Conservation (phyloP, 2,888 invertebrate genomes). For the Spodoptera exigua region DNA sequence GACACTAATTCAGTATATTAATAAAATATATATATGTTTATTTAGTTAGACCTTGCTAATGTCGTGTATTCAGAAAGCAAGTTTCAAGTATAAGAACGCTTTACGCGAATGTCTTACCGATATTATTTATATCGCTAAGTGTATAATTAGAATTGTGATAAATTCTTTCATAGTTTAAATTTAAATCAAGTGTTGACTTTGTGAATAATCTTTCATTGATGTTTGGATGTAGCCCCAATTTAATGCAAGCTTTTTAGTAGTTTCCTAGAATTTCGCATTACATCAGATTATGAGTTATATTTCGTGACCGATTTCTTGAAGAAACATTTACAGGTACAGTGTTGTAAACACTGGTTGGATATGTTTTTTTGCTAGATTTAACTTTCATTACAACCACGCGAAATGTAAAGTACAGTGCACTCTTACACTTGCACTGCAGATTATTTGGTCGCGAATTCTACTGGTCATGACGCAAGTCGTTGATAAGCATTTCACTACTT, state of each 20-base stretch:
- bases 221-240: slow-evolving; percentile 52
- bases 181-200: slow-evolving; percentile 40
- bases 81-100: slow-evolving; percentile 46
- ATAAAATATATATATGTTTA: slow-evolving; percentile 45
- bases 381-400: no score
- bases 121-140: slow-evolving; percentile 33
- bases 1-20: slow-evolving; percentile 34
- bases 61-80: slow-evolving; percentile 38
- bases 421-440: no score
- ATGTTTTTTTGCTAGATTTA: no score
- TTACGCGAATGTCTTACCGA: slow-evolving; percentile 36
- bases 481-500: no score
- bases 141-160: slow-evolving; percentile 57
- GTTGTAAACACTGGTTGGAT: slow-evolving; percentile 19
- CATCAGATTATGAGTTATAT: slow-evolving; percentile 9
- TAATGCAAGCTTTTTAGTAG: slow-evolving; percentile 38
- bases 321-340: not conserved
- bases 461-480: no score
- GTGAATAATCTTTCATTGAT: slow-evolving; percentile 40
- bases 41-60: slow-evolving; percentile 34
- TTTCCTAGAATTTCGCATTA: slow-evolving; percentile 31
- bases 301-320: slow-evolving; percentile 4
- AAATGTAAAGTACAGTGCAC: no score
- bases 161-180: slow-evolving; percentile 52
- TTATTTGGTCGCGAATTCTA: no score